These are phyloP conservation scores for Hydrolagus affinis DNA, from an alignment of 2,113 vertebrate species.

Conservation along the genomic window DNA sequence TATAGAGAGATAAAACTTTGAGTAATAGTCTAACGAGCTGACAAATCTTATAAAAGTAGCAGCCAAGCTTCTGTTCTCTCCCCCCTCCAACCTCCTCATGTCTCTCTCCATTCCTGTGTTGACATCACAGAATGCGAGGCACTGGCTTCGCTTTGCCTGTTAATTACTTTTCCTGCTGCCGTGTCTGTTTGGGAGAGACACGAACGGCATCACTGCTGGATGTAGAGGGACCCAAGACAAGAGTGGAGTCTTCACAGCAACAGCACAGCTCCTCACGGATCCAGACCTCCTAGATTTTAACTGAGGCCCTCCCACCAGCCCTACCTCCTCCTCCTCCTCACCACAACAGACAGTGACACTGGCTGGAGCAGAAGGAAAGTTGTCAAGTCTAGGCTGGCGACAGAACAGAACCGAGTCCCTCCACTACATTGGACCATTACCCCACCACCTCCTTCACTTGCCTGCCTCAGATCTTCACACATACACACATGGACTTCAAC, in stretches of 20 bases:
- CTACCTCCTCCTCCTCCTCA: background rate
- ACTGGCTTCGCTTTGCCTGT: background rate
- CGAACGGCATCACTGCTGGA: background rate
- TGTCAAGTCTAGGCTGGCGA: background rate
- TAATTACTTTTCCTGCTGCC: background rate
- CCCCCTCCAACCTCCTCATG: too few relatives aligned
- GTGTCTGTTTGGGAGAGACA: background rate
- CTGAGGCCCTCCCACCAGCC: background rate
- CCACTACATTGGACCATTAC: background rate
- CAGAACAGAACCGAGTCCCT: background rate
- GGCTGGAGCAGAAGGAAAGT: background rate
- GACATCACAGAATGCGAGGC: constrained; percentile 9
- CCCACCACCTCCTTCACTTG: too few relatives aligned
- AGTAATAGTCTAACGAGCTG: too few relatives aligned
- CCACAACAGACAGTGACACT: background rate
- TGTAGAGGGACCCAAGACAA: background rate
- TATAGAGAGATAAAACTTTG: too few relatives aligned
- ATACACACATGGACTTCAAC: constrained; percentile 80
- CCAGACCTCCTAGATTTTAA: background rate
- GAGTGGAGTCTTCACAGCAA: background rate
- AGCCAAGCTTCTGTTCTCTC: constrained; percentile 2
- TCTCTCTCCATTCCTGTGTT: constrained; percentile 8
- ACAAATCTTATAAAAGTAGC: too few relatives aligned
- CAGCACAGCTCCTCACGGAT: background rate
- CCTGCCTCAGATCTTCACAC: constrained; percentile 24